A percentile compares a stretch with the other conserved stretches of the same genome.
Conservation (phyloP, 2,113 vertebrate genomes). For the Daboia siamensis region DNA sequence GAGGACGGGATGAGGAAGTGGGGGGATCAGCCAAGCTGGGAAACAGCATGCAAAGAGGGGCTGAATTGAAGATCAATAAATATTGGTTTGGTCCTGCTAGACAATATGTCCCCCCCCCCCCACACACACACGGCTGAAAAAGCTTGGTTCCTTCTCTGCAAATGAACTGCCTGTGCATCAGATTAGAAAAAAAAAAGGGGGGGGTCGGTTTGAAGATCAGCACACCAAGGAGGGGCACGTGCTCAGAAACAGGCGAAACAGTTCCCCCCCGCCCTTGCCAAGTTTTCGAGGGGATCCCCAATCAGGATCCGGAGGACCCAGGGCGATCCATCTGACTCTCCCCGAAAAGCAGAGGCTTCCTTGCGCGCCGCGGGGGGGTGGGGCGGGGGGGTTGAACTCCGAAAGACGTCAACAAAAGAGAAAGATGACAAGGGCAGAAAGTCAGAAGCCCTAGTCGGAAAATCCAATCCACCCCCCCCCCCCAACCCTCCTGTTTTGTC, state of each 20-base stretch:
- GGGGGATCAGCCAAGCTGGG: background rate
- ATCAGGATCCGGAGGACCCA: too few species aligned
- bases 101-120: background rate
- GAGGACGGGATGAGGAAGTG: background rate
- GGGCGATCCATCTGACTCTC: background rate
- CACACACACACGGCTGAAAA: background rate
- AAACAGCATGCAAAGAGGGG: background rate
- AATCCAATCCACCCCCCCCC: too few species aligned
- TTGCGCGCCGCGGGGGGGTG: background rate
- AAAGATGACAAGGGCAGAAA: background rate
- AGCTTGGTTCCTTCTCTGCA: background rate
- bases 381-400: background rate
- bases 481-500: too few species aligned
- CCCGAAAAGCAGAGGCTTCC: constrained; percentile 2
- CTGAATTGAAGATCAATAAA: background rate
- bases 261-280: background rate
- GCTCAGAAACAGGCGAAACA: background rate
- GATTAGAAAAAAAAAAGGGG: background rate
- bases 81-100: background rate
- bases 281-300: background rate
- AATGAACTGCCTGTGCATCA: background rate
- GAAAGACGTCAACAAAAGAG: background rate
- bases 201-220: background rate
- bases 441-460: background rate
- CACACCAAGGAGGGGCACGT: background rate